These are phyloP conservation scores for Paraplagusia blochii DNA, from an alignment of 2,113 vertebrate species.

Conservation along the genomic window DNA sequence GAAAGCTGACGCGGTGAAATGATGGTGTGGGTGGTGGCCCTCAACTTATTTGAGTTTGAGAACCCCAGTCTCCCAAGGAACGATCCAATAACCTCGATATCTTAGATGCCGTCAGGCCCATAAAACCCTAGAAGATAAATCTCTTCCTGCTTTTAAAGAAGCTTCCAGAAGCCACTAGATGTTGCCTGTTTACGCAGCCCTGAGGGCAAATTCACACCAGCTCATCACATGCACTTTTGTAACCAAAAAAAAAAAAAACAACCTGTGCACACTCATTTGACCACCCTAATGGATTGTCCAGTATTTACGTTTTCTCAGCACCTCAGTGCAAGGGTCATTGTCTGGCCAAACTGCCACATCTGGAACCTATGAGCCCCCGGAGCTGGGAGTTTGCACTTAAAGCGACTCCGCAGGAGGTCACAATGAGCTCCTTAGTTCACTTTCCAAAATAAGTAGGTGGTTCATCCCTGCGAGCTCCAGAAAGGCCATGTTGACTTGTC, in stretches of 20 bases:
- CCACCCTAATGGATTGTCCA: slow-evolving; percentile 53
- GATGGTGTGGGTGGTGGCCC: no score
- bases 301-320: slow-evolving; percentile 65
- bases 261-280: slow-evolving; percentile 58
- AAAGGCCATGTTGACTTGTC: slow-evolving; percentile 24
- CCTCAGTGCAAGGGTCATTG: slow-evolving; percentile 60
- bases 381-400: slow-evolving; percentile 36
- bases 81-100: no score
- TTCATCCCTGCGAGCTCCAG: slow-evolving; percentile 42
- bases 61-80: no score
- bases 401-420: slow-evolving; percentile 48
- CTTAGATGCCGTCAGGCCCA: no score
- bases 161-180: slow-evolving; percentile 13
- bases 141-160: no score
- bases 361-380: slow-evolving; percentile 63
- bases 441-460: slow-evolving; percentile 59
- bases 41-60: no score
- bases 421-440: slow-evolving; percentile 61
- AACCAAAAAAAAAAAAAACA: slow-evolving; percentile 10
- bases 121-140: no score
- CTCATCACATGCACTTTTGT: slow-evolving; percentile 60
- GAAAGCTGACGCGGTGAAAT: no score
- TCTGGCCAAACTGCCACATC: slow-evolving; percentile 63
- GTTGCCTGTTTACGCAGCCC: slow-evolving; percentile 56
- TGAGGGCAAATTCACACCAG: slow-evolving; percentile 56